phyloP scores from a whole-genome alignment of 2,888 invertebrate species.

The Pogonocherus hispidulus region DNA sequence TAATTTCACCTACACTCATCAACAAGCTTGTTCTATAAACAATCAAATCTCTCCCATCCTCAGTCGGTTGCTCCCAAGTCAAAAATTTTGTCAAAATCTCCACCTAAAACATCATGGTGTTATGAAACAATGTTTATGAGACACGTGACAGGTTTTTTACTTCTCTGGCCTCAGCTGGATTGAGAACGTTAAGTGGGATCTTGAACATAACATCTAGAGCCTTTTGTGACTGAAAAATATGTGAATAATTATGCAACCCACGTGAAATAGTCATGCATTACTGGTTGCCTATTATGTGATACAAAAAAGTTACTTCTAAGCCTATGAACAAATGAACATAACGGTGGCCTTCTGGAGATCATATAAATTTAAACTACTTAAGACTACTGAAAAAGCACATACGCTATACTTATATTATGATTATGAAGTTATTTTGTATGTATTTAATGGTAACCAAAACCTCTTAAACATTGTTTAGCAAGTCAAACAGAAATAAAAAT shows the following conservation, averaged over 20 bases:
- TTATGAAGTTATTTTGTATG: too few relatives aligned
- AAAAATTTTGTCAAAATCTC: constrained; percentile 38
- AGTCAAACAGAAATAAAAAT: too few relatives aligned
- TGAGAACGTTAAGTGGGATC: constrained; percentile 30
- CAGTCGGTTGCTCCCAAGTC: constrained; percentile 36
- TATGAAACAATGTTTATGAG: background rate
- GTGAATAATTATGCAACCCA: background rate
- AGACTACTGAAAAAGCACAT: too few relatives aligned
- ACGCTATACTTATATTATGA: too few relatives aligned
- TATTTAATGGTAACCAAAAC: too few relatives aligned
- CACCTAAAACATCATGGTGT: constrained; percentile 33
- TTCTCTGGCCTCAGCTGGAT: constrained; percentile 37
- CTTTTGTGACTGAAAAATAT: constrained; percentile 32
- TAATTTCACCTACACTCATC: constrained; percentile 33
- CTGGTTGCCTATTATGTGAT: too few relatives aligned
- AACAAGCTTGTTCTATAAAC: constrained; percentile 30
- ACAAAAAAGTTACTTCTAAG: too few relatives aligned
- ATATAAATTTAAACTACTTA: too few relatives aligned
- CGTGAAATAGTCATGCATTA: too few relatives aligned
- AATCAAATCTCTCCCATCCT: constrained; percentile 21
- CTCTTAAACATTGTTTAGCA: too few relatives aligned
- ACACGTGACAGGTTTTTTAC: constrained; percentile 11
- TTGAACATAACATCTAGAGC: constrained; percentile 30
- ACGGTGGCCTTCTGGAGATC: too few relatives aligned
- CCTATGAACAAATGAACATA: too few relatives aligned